Base-by-base conservation (phyloP, 2,888 invertebrate species). In the Xanthorhoe designata region DNA sequence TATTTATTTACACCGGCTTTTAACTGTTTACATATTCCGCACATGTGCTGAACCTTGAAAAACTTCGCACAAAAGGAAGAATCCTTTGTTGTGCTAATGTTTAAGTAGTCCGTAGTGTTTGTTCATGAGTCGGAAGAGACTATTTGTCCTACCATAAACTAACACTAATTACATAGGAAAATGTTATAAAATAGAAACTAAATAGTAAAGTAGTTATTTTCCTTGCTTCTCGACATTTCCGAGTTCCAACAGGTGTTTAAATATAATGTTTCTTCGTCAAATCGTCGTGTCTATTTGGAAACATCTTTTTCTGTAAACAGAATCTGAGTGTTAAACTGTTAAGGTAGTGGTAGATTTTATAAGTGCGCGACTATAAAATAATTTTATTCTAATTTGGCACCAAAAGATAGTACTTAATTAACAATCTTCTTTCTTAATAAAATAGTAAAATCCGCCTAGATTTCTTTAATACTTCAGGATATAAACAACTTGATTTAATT, bases 21-120 rank as follows among this genome's bases (percentile, higher is more conserved):
- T 59, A 65, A 66, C 67, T 68, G 59, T 68, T 71, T 70, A 51
- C 66, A 66, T 69, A 68, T 70, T 70, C 72, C 63, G 61, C 60
- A 58, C 59, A 61, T 66, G 66, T 64, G 35, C 54, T 62, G 45
- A 17, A 49, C 70, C 68, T 74, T 72, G 70, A 59, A 70, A 64
- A 64, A 64, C 61, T 59, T 61, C 52, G 59, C 57, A 42, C 51
- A 52, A 61, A 61, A 69, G 70, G 63, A 68, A 69, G 66, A 68
- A 58, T 66, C 57, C 68, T 68, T 69, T 68, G 66, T 69, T 58
- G 58, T 68, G 64, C 42, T 63, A 59, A 56, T 66, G 57, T 57
- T 29, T 51, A 17, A 60, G 35, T 56, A 29, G 35, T 58, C 24
- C 19, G 5, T 50, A 7, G 32, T 54, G 38, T 29, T 56, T 18